Percentiles rank a stretch among this genome's conserved stretches.
phyloP scores from a whole-genome alignment of 2,797 vertebrate genomes.

The Pangasius larnaudii region DNA sequence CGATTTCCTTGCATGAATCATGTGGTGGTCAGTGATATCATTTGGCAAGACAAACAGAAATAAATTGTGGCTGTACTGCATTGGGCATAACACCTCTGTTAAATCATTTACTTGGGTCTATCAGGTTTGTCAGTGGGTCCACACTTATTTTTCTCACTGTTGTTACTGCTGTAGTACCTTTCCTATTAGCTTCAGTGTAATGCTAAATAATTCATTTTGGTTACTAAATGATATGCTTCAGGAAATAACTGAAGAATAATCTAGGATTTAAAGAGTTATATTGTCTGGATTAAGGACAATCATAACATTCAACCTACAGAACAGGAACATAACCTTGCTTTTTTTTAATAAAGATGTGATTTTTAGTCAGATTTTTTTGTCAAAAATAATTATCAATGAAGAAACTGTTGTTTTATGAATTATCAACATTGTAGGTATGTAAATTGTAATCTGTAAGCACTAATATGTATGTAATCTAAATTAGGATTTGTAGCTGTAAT shows the following conservation, averaged over 20 bases:
- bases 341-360: background rate
- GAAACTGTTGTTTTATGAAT: background rate
- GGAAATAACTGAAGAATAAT: background rate
- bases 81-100: background rate
- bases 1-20: background rate
- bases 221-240: background rate
- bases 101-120: no score
- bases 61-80: background rate
- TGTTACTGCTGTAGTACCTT: background rate
- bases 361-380: background rate
- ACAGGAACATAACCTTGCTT: background rate
- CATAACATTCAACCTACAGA: background rate
- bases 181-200: background rate
- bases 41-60: conserved; percentile 8
- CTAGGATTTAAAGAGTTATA: background rate
- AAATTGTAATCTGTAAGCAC: background rate
- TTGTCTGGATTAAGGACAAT: background rate
- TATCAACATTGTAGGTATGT: background rate
- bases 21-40: background rate
- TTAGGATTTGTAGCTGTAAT: background rate
- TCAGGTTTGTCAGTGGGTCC: background rate
- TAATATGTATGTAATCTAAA: no score
- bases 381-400: background rate
- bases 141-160: background rate
- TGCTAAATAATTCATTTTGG: background rate